Evolutionary conservation across 2,113 vertebrate species (phyloP).

Genomic region (Desmodus rotundus): DNA sequence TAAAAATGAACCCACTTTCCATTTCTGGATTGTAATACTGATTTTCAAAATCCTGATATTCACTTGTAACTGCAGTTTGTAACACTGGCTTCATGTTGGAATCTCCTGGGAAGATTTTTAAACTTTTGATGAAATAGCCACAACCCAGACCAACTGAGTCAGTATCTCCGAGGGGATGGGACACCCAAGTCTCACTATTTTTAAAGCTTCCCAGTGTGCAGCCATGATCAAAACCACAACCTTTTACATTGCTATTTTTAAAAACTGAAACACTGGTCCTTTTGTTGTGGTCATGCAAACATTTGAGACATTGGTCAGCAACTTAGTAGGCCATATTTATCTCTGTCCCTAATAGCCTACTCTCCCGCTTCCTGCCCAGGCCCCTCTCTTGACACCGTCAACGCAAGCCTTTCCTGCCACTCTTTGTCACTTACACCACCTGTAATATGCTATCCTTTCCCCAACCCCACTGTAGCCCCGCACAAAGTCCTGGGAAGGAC

Average conservation of each 20-base stretch:
- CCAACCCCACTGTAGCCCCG: neutral
- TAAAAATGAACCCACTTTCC: neutral
- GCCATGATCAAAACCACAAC: neutral
- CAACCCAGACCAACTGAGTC: neutral
- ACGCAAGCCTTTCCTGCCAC: neutral
- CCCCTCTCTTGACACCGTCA: neutral
- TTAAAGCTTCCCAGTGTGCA: neutral
- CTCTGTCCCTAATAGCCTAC: neutral
- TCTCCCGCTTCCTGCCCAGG: neutral
- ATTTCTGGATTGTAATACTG: neutral
- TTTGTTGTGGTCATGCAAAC: neutral
- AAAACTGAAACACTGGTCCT: neutral
- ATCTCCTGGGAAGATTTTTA: slow-evolving; percentile 5
- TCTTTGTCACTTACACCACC: neutral
- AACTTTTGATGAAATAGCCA: neutral
- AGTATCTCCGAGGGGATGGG: neutral
- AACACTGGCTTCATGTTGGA: neutral
- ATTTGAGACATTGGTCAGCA: neutral
- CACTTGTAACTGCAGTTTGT: neutral
- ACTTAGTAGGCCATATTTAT: neutral
- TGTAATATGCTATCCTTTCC: neutral
- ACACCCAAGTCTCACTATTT: neutral
- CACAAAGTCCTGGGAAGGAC: neutral
- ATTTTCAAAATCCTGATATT: neutral
- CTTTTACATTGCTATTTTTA: neutral